Percentiles rank a stretch among this genome's conserved stretches.
Conservation (phyloP, 2,797 vertebrate genomes). For the Aplochiton taeniatus region DNA sequence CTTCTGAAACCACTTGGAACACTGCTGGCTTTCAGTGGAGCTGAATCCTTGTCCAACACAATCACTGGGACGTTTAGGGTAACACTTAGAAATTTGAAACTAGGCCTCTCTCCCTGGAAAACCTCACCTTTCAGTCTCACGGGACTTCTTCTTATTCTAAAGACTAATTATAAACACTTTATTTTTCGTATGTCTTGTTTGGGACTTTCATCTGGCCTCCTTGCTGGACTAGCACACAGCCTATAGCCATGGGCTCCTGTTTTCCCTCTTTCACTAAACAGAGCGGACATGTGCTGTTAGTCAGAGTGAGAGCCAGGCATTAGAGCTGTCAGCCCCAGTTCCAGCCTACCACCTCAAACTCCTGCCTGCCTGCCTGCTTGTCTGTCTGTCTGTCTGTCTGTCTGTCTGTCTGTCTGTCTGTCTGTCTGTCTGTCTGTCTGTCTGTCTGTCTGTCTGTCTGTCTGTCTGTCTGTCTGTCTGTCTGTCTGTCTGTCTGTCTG, state of each 20-base stretch:
- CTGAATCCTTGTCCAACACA: too few species aligned
- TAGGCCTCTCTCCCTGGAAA: too few species aligned
- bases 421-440: conserved; percentile 34
- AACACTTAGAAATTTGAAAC: too few species aligned
- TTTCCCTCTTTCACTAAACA: background rate
- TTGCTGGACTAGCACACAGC: background rate
- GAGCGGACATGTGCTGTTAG: conserved; percentile 38
- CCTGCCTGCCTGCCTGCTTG: conserved; percentile 37
- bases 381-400: conserved; percentile 30
- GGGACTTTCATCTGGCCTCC: too few species aligned
- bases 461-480: background rate
- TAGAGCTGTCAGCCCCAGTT: conserved; percentile 55
- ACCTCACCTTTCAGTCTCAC: too few species aligned
- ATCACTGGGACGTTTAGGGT: too few species aligned
- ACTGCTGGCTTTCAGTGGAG: too few species aligned
- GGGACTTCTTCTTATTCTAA: too few species aligned
- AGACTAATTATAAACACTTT: too few species aligned
- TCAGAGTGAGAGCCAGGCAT: conserved; percentile 46
- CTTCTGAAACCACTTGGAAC: too few species aligned
- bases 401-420: conserved; percentile 20
- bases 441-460: conserved; percentile 30
- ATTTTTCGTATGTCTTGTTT: too few species aligned
- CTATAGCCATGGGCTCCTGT: background rate
- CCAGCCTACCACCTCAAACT: conserved; percentile 19
- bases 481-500: conserved; percentile 16